A percentile compares a stretch with the other conserved stretches of the same genome.
Conservation (phyloP, 2,113 vertebrate species). For the Pomatostomus ruficeps region DNA sequence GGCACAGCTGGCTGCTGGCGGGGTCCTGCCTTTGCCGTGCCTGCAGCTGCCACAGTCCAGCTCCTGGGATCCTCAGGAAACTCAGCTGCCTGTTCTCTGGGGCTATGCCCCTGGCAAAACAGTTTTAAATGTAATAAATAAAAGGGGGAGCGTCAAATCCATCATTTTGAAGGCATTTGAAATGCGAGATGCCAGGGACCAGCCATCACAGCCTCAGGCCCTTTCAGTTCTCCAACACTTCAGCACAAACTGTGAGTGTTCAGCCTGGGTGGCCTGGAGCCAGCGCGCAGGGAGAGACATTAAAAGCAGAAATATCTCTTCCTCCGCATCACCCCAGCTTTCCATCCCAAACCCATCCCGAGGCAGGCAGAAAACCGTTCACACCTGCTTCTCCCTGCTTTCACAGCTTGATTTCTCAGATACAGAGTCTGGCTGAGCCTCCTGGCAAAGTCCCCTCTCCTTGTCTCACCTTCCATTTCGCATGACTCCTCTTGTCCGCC, state of each 20-base stretch:
- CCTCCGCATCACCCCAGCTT: background rate
- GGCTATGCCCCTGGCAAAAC: background rate
- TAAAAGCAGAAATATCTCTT: background rate
- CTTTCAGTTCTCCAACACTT: slow-evolving; percentile 11
- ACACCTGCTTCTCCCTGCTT: slow-evolving; percentile 17
- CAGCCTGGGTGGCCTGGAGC: slow-evolving; percentile 26
- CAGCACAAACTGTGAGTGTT: background rate
- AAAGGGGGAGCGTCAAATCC: slow-evolving; percentile 18
- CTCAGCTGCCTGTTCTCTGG: background rate
- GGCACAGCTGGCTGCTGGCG: background rate
- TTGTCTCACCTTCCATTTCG: background rate
- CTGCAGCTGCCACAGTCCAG: background rate
- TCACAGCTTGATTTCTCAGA: background rate
- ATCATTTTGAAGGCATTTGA: slow-evolving; percentile 27
- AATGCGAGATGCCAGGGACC: slow-evolving; percentile 30
- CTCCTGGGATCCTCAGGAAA: background rate
- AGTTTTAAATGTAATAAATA: slow-evolving; percentile 42
- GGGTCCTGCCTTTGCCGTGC: background rate
- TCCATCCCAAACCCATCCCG: background rate
- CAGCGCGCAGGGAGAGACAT: background rate
- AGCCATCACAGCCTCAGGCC: slow-evolving; percentile 26
- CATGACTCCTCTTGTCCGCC: background rate
- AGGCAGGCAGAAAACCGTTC: slow-evolving; percentile 6
- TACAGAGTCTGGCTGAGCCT: background rate
- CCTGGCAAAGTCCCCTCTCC: background rate